Evolutionary conservation across 1,140 invertebrate genomes (phyloP).

Genomic region (Adelges cooleyi): DNA sequence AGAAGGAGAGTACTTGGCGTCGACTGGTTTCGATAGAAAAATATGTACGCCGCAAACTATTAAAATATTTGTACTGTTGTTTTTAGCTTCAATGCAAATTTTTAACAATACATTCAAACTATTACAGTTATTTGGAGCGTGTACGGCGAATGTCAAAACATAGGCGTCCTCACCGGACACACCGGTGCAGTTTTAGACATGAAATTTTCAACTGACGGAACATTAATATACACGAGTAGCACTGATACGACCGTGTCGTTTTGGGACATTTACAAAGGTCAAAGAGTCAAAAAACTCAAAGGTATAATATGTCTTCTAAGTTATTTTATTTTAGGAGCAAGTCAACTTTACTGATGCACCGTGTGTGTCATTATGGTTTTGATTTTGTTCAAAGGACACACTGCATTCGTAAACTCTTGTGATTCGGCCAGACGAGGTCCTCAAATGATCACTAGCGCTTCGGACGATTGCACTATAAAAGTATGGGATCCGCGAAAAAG

Average conservation of each 20-base stretch:
- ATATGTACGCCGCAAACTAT: too few species aligned
- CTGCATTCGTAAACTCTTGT: slow-evolving; percentile 77
- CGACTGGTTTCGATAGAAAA: slow-evolving; percentile 90
- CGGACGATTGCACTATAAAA: slow-evolving; percentile 88
- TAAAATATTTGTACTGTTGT: too few species aligned
- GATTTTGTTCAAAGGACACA: slow-evolving; percentile 52
- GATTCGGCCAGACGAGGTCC: slow-evolving; percentile 71
- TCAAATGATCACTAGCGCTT: slow-evolving; percentile 79
- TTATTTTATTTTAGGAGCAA: neutral
- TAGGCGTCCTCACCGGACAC: slow-evolving; percentile 83
- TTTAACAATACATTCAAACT: too few species aligned
- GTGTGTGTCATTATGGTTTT: neutral
- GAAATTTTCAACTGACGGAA: slow-evolving; percentile 89
- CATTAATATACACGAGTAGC: slow-evolving; percentile 77
- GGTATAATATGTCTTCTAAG: slow-evolving; percentile 41
- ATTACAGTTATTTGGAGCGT: slow-evolving; percentile 89
- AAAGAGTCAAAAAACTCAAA: slow-evolving; percentile 81
- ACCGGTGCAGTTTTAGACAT: slow-evolving; percentile 94
- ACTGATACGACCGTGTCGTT: slow-evolving; percentile 91
- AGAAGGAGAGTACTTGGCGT: slow-evolving; percentile 85
- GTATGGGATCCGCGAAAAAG: slow-evolving; percentile 83
- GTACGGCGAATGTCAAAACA: slow-evolving; percentile 96
- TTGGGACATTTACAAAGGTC: slow-evolving; percentile 85
- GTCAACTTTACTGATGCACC: neutral
- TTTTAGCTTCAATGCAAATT: neutral